Evolutionary conservation across 2,797 vertebrate genomes (phyloP), one percentile per base, ranked within the genome.

Genomic region (Ctenopoma kingsleyae): DNA sequence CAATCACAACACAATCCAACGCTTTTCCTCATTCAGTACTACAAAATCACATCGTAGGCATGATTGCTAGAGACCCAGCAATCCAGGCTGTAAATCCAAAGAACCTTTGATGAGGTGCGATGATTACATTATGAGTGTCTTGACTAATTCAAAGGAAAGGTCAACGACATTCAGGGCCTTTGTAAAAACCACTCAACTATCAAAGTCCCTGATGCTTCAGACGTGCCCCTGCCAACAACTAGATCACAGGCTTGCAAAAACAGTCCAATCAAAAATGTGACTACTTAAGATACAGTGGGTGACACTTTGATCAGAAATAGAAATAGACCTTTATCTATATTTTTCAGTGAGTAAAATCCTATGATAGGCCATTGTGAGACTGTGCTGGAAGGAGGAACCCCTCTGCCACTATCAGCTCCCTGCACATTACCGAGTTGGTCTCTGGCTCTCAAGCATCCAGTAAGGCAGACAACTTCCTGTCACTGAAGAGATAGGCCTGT

Each of bases 91-190:
- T 13, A 44, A 60, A 67, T 68, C 48, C 19, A 55, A 52, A 63
- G n/a, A 54, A 44, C 15, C 15, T 49, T 53, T 58, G 30, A 57
- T 36, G 46, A 70, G 23, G 61, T 70, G 47, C 54, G 56, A 67
- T 67, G 59, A 81, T 83, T 59, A 62, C 54, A 32, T 12, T 38
- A 40, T 36, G 35, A 70, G 27, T 48, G 61, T 58, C 59, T 38
- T 56, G 41, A 69, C 53, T 74, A 56, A 54, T 73, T 69, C 52
- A 51, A 36, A 46, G 32, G 40, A 86, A 84, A 88, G 72, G 71
- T 46, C 79, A 81, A 48, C 27, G 40, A 53, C 69, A 56, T 25
- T n/a, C 54, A 71, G 50, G 44, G 55, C n/a, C 17, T 54, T 55
- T 10, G 17, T 54, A 36, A 66, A 74, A 64, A 32, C 54, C 50